These are phyloP conservation scores for Apus apus DNA, from an alignment of 2,113 vertebrate species.

Conservation along the genomic window DNA sequence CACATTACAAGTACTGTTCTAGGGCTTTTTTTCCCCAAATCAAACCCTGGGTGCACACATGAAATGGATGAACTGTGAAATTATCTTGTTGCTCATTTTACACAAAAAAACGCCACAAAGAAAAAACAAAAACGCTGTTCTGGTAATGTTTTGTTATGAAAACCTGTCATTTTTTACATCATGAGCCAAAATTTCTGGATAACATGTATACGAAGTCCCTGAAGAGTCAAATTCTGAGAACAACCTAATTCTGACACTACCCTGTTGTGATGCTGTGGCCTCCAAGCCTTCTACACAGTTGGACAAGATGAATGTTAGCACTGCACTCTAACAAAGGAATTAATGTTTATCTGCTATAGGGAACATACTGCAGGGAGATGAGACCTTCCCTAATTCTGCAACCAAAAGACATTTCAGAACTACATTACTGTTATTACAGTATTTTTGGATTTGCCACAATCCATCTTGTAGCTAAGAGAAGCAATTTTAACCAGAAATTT, in stretches of 20 bases:
- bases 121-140: fast-evolving
- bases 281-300: not conserved
- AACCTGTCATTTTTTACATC: not conserved
- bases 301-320: not conserved
- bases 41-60: fast-evolving
- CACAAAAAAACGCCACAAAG: fast-evolving
- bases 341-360: not conserved
- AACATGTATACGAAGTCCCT: not conserved
- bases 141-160: not conserved
- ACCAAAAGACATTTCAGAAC: not conserved
- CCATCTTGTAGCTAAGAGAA: not conserved
- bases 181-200: not conserved
- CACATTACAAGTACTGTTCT: not conserved
- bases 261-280: not conserved
- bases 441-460: not conserved
- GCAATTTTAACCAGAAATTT: not conserved
- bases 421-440: no score
- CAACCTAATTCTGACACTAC: not conserved
- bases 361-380: not conserved
- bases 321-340: not conserved
- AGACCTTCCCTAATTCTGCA: not conserved
- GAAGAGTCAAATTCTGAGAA: not conserved
- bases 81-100: not conserved
- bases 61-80: not conserved
- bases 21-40: not conserved